A percentile compares a stretch with the other conserved stretches of the same genome.
Conservation (phyloP, 2,797 vertebrate species). For the Myotis daubentonii region DNA sequence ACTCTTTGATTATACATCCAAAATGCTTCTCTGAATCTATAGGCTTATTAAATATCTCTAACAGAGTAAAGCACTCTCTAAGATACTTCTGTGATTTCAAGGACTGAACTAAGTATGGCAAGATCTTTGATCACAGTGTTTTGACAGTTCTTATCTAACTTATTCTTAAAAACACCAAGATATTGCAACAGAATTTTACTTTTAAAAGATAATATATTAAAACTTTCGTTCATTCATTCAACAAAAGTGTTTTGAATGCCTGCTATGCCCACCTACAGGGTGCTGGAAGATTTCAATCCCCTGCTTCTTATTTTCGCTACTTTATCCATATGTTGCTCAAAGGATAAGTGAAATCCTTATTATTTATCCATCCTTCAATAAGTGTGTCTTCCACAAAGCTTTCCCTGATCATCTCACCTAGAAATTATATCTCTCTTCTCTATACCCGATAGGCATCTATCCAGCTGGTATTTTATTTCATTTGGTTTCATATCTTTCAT, state of each 20-base stretch:
- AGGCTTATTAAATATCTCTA: constrained; percentile 1
- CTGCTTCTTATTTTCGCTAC: constrained; percentile 2
- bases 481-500: neutral
- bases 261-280: neutral
- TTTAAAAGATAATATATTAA: constrained; percentile 34
- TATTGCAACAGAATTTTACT: neutral
- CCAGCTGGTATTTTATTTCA: constrained; percentile 2
- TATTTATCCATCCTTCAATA: neutral
- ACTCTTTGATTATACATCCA: constrained; percentile 36
- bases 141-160: constrained; percentile 1
- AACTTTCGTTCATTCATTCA: neutral
- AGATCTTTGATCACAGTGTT: neutral
- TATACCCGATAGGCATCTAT: neutral
- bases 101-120: neutral
- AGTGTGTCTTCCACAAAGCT: neutral
- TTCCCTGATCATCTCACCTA: neutral
- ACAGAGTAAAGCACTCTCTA: neutral
- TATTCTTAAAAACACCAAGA: neutral
- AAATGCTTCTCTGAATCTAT: constrained; percentile 34
- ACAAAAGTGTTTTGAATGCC: neutral
- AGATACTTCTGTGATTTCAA: constrained; percentile 8
- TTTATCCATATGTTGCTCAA: neutral
- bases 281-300: neutral
- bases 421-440: neutral
- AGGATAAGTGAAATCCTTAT: neutral